Percentiles rank a stretch among this genome's conserved stretches.
These are phyloP conservation scores for Eciton burchellii DNA, from an alignment of 1,140 invertebrate genomes.

Conservation along the genomic window DNA sequence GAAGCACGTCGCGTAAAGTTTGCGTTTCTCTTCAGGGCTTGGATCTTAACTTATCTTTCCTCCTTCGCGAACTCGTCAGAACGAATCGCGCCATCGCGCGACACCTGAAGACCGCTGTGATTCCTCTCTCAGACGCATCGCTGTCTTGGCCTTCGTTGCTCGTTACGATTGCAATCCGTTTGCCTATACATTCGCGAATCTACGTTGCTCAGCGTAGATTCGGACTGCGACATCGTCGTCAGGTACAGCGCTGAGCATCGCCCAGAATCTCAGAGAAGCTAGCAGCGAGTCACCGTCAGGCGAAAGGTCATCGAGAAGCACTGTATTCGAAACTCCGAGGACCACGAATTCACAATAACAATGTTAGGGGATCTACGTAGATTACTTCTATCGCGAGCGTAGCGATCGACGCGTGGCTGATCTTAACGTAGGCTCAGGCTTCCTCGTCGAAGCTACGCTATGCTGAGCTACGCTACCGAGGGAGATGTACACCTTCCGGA, in stretches of 20 bases:
- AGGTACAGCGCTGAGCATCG: background rate
- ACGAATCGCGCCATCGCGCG: background rate
- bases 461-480: background rate
- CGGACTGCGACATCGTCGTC: background rate
- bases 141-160: conserved; percentile 7
- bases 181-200: conserved; percentile 1
- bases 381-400: conserved; percentile 33
- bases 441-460: background rate
- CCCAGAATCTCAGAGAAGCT: conserved; percentile 1
- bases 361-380: conserved; percentile 40
- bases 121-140: background rate
- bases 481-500: conserved; percentile 10
- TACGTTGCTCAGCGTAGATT: background rate
- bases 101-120: background rate
- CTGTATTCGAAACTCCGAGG: conserved; percentile 77
- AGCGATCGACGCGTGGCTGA: background rate
- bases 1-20: background rate
- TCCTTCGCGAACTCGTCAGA: background rate
- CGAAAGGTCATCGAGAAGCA: conserved; percentile 20
- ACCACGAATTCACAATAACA: conserved; percentile 81
- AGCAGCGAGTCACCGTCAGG: conserved; percentile 1
- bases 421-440: background rate
- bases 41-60: background rate
- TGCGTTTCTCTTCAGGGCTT: background rate
- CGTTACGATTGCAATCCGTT: conserved; percentile 19